Base-by-base conservation (phyloP, 2,888 invertebrate genomes). In the Sesamia inferens region DNA sequence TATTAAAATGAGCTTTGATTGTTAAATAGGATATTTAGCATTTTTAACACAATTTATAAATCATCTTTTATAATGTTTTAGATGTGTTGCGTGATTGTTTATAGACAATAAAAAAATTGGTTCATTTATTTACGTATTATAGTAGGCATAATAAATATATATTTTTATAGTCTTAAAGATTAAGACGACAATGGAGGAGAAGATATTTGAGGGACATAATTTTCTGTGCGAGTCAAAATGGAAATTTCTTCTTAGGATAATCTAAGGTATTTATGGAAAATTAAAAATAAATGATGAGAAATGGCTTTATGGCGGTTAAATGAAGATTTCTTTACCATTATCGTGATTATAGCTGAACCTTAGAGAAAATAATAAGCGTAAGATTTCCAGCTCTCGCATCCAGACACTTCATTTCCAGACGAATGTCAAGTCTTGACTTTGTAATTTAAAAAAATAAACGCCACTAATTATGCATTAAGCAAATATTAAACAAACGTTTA, bases 1-100 rank as follows among this genome's bases (percentile, higher is more conserved):
- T 66, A 63, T 69, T 24, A 61, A 69, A 69, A 57, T 14, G 64
- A 10, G n/a, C 57, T 79, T 51, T 79, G 79, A 83, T 81, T 81
- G 71, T 81, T 79, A 74, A 74, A 42, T 74, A 71, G 51, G 51
- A 83, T 74, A 79, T 71, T 66, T 69, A 68, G 47, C 59, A 71
- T 61, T 65, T 51, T 65, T 61, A 82, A 71, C 48, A 63, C 58
- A 61, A 75, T 66, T 69, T 47, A 74, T 82, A 84, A 80, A 84
- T 84, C 69, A 84, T 84, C 7, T 84, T 67, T 73, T 64, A 80
- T 80, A 76, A n/a, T 63, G 42, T 67, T 74, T 51, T 63, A 84
- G 55, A 51, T 22, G 64, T 68, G 68, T 72, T 71, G 22, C 10
- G 14, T 55, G 70, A 70, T 76, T 84, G 68, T 84, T 71, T 76